phyloP scores from a whole-genome alignment of 2,888 invertebrate genomes.

The Catocala fraxini region DNA sequence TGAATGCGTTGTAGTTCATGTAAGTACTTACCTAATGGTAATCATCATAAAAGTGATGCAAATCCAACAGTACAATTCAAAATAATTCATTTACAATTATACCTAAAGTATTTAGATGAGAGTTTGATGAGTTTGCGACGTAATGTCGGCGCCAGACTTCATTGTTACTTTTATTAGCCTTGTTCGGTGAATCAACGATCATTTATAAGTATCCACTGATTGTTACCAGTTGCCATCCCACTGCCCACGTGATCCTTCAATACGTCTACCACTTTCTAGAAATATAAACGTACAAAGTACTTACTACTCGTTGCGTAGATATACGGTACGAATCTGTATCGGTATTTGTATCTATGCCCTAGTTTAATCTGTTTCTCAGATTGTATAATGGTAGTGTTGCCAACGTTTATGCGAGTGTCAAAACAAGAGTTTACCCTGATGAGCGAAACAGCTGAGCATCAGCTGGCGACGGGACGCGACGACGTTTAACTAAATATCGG shows the following conservation, averaged over 20 bases:
- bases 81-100: constrained; percentile 26
- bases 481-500: constrained; percentile 63
- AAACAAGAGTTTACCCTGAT: constrained; percentile 64
- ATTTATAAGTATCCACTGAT: constrained; percentile 54
- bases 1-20: too few species aligned
- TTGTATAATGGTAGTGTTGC: constrained; percentile 57
- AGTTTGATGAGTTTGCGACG: constrained; percentile 44
- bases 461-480: constrained; percentile 61
- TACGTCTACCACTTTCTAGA: constrained; percentile 26
- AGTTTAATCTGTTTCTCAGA: constrained; percentile 27
- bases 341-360: neutral
- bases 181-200: constrained; percentile 59
- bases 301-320: neutral
- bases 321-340: neutral
- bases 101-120: constrained; percentile 48
- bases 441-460: constrained; percentile 78
- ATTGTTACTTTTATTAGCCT: constrained; percentile 58
- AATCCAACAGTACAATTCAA: neutral
- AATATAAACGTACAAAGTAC: neutral
- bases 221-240: constrained; percentile 44
- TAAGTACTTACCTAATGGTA: too few species aligned
- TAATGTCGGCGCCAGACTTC: constrained; percentile 58
- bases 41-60: too few species aligned
- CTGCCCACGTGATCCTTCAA: constrained; percentile 23
- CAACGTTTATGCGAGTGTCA: constrained; percentile 62